Base-by-base conservation (phyloP, 2,113 vertebrate genomes). In the Cavia aperea region DNA sequence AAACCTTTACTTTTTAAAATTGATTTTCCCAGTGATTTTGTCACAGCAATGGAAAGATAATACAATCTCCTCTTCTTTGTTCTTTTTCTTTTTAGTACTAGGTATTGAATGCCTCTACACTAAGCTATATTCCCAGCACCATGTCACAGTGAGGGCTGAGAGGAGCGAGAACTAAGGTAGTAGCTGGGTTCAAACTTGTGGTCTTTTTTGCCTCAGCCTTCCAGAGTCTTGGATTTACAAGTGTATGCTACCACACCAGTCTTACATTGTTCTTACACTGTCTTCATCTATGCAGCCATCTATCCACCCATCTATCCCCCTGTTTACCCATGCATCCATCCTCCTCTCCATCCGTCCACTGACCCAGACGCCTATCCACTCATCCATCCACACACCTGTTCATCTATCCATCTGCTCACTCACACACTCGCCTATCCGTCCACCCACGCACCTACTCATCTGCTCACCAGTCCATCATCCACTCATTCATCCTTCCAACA, bases 131-230 rank as follows among this genome's bases (percentile, higher is more conserved):
- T 11, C 29, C 10, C 49, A 56, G 31, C 2, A 12, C 54, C 3
- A 1, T 0, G 8, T 6, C 0, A 0, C 1, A 4, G 8, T 4
- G 24, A n/a, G 33, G 62, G 70, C 10, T 43, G 70, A 39, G 21
- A 78, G 75, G 43, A 31, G 4, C 6, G 26, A 49, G 43, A 36
- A 46, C 1, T 0, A 73, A 46, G 75, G 16, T 1, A 62, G 66
- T 46, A 31, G 16, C 49, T 79, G 29, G 31, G 51, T 9, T 56
- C 77, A 79, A 79, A 56, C 49, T 79, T 36, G 31, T 2, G 15
- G 36, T 36, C 49, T 29, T 56, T 54, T 31, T 33, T 79, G 49
- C 51, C 18, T 56, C 77, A 79, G 77, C 31, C 51, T 79, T 33
- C 51, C 18, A n/a, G 77, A 23, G 31, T 78, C 18, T 15, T 79